Percentiles rank a stretch among this genome's conserved stretches.
These are phyloP conservation scores for Timema cristinae DNA, from an alignment of 2,888 invertebrate genomes.

Conservation along the genomic window DNA sequence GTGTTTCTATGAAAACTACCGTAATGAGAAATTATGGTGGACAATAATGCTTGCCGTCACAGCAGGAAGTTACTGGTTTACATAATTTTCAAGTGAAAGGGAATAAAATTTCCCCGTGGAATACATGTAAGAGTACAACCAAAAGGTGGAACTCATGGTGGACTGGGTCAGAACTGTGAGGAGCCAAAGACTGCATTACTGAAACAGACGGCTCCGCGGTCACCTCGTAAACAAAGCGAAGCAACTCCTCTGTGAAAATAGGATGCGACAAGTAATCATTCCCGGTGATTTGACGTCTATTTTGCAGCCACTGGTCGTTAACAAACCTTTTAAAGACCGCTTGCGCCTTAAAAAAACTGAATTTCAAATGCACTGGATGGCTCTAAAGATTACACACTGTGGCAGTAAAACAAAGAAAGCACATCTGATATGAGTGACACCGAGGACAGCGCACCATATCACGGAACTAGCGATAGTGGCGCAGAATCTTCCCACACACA, in stretches of 20 bases:
- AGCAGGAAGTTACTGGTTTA: background rate
- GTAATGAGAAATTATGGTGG: background rate
- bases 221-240: background rate
- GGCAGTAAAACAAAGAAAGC: too few relatives aligned
- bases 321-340: conserved; percentile 6
- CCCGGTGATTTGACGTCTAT: background rate
- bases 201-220: background rate
- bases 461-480: too few relatives aligned
- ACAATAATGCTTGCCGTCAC: background rate
- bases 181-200: background rate
- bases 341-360: too few relatives aligned
- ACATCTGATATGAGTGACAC: too few relatives aligned
- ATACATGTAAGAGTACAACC: background rate
- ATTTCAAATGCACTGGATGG: too few relatives aligned
- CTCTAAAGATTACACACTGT: too few relatives aligned
- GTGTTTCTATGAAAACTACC: background rate
- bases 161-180: background rate
- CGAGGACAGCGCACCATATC: too few relatives aligned
- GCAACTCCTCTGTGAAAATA: background rate
- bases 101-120: background rate
- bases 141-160: background rate
- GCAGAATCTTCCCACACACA: too few relatives aligned
- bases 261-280: background rate
- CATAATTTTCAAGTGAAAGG: background rate
- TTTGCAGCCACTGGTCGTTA: background rate